phyloP scores from a whole-genome alignment of 2,797 vertebrate species.

The Cebuella pygmaea region DNA sequence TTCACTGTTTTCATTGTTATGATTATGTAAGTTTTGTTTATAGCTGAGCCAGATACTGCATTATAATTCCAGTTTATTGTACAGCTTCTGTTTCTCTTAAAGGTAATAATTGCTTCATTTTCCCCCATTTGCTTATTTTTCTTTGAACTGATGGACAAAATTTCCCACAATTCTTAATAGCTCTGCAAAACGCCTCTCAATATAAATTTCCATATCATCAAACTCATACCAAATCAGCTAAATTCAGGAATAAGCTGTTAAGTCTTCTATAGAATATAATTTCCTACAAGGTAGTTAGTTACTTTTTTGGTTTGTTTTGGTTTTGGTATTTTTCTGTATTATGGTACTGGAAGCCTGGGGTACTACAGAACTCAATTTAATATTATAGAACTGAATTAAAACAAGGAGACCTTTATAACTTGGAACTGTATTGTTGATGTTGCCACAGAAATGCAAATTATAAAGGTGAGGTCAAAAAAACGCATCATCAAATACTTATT shows the following conservation, averaged over 20 bases:
- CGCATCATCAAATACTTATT: background rate
- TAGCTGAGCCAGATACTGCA: background rate
- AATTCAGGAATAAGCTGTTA: background rate
- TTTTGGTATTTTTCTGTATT: background rate
- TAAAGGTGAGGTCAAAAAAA: background rate
- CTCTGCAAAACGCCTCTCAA: background rate
- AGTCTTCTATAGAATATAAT: background rate
- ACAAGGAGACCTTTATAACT: background rate
- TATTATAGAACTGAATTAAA: background rate
- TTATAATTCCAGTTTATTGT: background rate
- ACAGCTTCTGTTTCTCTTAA: background rate
- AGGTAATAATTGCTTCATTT: background rate
- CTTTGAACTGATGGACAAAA: background rate
- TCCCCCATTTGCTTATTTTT: background rate
- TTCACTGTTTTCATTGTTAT: background rate
- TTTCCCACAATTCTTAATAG: background rate
- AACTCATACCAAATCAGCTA: background rate
- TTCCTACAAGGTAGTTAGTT: background rate
- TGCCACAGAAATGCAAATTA: background rate
- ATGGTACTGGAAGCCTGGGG: background rate
- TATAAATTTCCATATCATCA: background rate
- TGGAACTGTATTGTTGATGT: background rate
- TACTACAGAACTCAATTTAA: background rate
- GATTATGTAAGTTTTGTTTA: background rate
- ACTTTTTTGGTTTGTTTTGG: background rate